Evolutionary conservation across 2,797 vertebrate genomes (phyloP).

Genomic region (Myotis findleyi): DNA sequence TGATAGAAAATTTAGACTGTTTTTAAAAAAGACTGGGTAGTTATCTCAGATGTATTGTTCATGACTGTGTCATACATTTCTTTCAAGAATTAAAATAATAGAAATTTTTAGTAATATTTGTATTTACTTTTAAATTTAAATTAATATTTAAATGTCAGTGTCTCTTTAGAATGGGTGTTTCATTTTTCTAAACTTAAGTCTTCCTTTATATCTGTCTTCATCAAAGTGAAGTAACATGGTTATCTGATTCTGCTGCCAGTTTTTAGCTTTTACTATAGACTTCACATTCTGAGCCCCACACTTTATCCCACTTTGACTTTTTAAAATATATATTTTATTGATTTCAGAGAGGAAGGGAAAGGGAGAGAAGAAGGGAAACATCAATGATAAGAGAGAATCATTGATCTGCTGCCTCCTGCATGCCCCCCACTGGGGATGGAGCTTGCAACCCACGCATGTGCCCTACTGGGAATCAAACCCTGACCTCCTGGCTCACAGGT

Average conservation of each 20-base stretch:
- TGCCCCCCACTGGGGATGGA: no score
- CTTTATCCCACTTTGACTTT: neutral
- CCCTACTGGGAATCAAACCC: no score
- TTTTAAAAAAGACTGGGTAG: neutral
- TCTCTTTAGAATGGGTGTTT: neutral
- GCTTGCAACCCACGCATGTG: no score
- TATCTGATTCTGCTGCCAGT: neutral
- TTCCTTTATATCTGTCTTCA: neutral
- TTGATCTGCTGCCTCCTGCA: no score
- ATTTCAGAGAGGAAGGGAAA: no score
- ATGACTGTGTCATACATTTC: neutral
- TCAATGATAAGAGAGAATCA: no score
- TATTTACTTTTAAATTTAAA: neutral
- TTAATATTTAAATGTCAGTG: neutral
- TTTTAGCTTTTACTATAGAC: slow-evolving; percentile 18
- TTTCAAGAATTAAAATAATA: neutral
- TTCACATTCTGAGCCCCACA: neutral
- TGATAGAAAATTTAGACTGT: slow-evolving; percentile 43
- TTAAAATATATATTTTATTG: no score
- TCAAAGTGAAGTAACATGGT: neutral
- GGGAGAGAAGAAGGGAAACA: no score
- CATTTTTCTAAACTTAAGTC: neutral
- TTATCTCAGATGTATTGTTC: neutral
- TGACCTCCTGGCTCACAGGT: no score
- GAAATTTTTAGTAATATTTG: neutral